Evolutionary conservation across 1,140 invertebrate species (phyloP), one percentile per base, ranked within the genome.

Genomic region (Pachyrhynchus sulphureomaculatus): DNA sequence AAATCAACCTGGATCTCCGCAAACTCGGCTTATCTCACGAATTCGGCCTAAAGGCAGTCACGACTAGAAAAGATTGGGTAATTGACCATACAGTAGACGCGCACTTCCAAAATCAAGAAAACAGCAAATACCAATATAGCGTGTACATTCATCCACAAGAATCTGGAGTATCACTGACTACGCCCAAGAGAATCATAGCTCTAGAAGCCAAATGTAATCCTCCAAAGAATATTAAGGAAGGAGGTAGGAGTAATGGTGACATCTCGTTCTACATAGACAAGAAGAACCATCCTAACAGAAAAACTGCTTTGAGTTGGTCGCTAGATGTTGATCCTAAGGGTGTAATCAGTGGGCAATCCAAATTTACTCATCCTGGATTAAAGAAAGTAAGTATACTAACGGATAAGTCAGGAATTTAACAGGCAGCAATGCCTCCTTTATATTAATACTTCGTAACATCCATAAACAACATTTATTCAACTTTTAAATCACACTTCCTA

Each of bases 21-120:
- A 87, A 87, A 67, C 78, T 89, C 20, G 87, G 88, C 10, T 80
- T 88, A 9, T 80, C 84, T 0, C 83, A 87, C 15, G 88, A 90
- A 67, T 85, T 90, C 64, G 86, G 86, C 17, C 74, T 89, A 0
- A 83, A 87, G 68, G 79, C 84, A 0, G 81, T 76, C 13, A 85
- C 82, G 10, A 82, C 82, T 32, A 78, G 83, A 10, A 82, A 83
- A 2, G 80, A 82, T 18, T 77, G 80, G 17, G 77, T 79, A 1
- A 73, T 82, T 4, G 83, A 88, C 66, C 86, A 89, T 61, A 80
- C 79, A 17, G 73, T 88, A 8, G 87, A 88, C 66, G 72, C 88
- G n/a, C 85, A 88, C 62, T 78, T 89, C 37, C 84, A 86, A 39
- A 80, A 81, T 20, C 82, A 84, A 48, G 83, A 85, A 8, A 86